Conservation (phyloP, 2,113 vertebrate genomes). For the Anolis sagrei region DNA sequence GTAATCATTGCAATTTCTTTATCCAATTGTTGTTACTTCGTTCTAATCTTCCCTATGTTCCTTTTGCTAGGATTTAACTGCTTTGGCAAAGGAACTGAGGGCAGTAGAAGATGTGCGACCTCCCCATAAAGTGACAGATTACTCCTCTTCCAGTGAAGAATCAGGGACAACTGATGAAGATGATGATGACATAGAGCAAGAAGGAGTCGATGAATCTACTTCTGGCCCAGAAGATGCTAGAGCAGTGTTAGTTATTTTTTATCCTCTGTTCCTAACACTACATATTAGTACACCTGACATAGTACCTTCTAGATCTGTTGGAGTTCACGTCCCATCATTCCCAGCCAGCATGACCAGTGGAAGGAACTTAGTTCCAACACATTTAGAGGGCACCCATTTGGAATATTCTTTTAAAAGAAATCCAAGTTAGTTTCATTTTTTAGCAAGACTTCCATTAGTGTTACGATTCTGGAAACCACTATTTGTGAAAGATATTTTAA, state of each 20-base stretch:
- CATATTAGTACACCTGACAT: neutral
- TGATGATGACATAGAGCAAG: slow-evolving; percentile 96
- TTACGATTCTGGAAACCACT: neutral
- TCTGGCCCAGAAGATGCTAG: slow-evolving; percentile 93
- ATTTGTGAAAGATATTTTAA: neutral
- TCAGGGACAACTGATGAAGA: slow-evolving; percentile 97
- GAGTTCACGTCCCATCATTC: neutral
- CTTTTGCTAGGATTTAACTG: slow-evolving; percentile 87
- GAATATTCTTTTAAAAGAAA: neutral
- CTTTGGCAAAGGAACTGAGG: slow-evolving; percentile 94
- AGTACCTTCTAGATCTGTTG: neutral
- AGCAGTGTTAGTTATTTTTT: slow-evolving; percentile 85
- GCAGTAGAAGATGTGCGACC: slow-evolving; percentile 94
- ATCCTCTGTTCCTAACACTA: slow-evolving; percentile 14
- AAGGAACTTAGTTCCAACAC: neutral
- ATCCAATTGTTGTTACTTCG: neutral
- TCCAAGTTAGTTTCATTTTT: neutral
- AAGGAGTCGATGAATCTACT: slow-evolving; percentile 91
- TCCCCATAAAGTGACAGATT: slow-evolving; percentile 95
- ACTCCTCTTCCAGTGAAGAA: slow-evolving; percentile 97
- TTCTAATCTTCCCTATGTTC: neutral
- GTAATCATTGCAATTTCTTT: too few relatives aligned
- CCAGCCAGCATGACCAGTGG: neutral
- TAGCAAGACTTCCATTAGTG: neutral
- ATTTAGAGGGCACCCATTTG: neutral